Evolutionary conservation across 2,888 invertebrate species (phyloP), one percentile per base, ranked within the genome.

Genomic region (Harpagoxenus sublaevis): DNA sequence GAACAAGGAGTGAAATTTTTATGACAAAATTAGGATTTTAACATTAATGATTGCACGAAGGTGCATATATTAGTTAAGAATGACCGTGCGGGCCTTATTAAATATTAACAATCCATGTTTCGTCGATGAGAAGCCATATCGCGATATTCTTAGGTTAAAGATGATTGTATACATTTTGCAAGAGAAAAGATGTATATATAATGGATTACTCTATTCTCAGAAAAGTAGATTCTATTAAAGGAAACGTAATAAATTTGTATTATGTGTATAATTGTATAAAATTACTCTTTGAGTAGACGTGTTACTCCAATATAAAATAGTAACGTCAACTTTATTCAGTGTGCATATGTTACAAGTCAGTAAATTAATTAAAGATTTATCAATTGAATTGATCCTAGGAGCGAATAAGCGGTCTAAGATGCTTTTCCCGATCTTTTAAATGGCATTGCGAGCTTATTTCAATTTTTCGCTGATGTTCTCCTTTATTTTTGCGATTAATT

Each of bases 241-340:
- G n/a, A 70, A 68, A 70, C 42, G 2, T n/a, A 71, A 71, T 48
- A 42, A 51, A 73, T 73, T 81, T 48, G 15, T 78, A 35, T 82
- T 28, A 55, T 10, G 18, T 75, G 31, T 9, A 65, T 75, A 75
- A 53, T 62, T 62, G 18, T 75, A 42, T 9, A 65, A 82, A 75
- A 53, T 62, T 62, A 78, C n/a, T 78, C 10, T 78, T n/a, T 53
- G 48, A 31, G 51, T 23, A 83, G 18, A 55, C 35, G 70, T 57
- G 83, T 70, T 78, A 78, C 83, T 84, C 87, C 75, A 81, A 82
- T 86, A 87, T 94, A 95, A 94, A 95, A 95, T 95, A 95, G 93
- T 94, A 95, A 95, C 93, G 89, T 94, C 92, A 93, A 94, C 93
- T 94, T 95, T 95, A 95, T 95, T 95, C 92, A 92, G 92, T 94